phyloP scores from a whole-genome alignment of 1,140 invertebrate genomes.

The Thereuonema tuberculata region DNA sequence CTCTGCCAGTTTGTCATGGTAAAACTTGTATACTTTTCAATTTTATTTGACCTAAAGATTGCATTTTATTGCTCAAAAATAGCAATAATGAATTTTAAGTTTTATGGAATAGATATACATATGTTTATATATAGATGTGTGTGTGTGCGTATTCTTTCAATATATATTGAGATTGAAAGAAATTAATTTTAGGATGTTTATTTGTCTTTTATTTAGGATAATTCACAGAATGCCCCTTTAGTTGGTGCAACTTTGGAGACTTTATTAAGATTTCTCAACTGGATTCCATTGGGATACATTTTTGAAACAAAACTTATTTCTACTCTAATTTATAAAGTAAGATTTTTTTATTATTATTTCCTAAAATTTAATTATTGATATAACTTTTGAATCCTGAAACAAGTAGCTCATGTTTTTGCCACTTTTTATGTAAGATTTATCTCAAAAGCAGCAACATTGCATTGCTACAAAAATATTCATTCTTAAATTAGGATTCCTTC shows the following conservation, averaged over 20 bases:
- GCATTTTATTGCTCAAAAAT: not conserved
- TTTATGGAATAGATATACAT: no score
- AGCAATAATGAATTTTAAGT: conserved; percentile 12
- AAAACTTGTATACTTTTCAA: conserved; percentile 22
- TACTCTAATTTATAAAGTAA: conserved; percentile 82
- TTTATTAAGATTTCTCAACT: conserved; percentile 90
- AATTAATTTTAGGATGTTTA: not conserved
- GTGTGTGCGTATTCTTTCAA: no score
- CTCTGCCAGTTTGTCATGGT: conserved; percentile 93
- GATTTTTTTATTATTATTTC: conserved; percentile 6
- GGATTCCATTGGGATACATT: conserved; percentile 98
- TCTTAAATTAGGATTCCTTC: no score
- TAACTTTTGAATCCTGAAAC: no score
- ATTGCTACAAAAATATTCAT: no score
- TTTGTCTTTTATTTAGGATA: conserved; percentile 45
- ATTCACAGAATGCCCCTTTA: conserved; percentile 88
- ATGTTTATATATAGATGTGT: no score
- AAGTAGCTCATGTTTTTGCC: no score
- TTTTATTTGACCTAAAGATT: conserved; percentile 7
- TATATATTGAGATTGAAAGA: not conserved
- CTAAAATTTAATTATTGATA: not conserved
- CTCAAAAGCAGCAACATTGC: no score
- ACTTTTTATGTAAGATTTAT: no score
- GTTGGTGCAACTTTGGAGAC: conserved; percentile 92
- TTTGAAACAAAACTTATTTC: conserved; percentile 97